Evolutionary conservation across 1,140 invertebrate species (phyloP), one percentile per base, ranked within the genome.

Genomic region (Ceratina australensis): DNA sequence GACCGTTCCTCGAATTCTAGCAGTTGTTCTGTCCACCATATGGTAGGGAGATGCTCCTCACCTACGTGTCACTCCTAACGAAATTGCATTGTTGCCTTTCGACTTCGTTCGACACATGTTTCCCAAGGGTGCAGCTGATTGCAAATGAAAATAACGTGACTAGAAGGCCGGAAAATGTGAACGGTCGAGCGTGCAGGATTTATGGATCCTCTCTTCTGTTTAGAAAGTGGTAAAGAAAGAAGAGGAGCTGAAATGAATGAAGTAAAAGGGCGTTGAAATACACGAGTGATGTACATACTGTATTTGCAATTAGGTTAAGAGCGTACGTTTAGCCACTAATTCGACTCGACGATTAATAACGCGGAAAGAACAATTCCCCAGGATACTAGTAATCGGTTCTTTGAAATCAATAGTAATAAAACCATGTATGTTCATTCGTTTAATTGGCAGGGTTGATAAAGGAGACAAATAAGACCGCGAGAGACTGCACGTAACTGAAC

Each of bases 81-180:
- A 85, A 88, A 89, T 86, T 85, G 82, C 81, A 88, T 88, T 88
- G 88, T 87, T 86, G 56, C 49, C 72, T 42, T 20, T 47, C 28
- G 47, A 61, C 49, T 61, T 42, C 61, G 22, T 54, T 49, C 72
- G 81, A 86, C 87, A 89, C 80, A 77, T 88, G 88, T 86, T 88
- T 83, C 78, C 71, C 33, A n/a, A 26, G 49, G n/a, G 33, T 15
- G 47, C 15, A 10, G 56, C 15, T 20, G 28, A 83, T 56, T 47
- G 8, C 13, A 24, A 77, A 73, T 26, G 33, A 74, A 28, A 66
- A 20, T 16, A 60, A 67, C 50, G 20, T 56, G 59, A 22, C 18
- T 26, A 0, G n/a, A 65, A 59, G n/a, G 15, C 3, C 24, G 18
- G 22, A 33, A 60, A 74, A 80, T 71, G n/a, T n/a, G n/a, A n/a